A percentile compares a stretch with the other conserved stretches of the same genome.
These are phyloP conservation scores for Athalia cordata DNA, from an alignment of 2,888 invertebrate genomes.

Conservation along the genomic window DNA sequence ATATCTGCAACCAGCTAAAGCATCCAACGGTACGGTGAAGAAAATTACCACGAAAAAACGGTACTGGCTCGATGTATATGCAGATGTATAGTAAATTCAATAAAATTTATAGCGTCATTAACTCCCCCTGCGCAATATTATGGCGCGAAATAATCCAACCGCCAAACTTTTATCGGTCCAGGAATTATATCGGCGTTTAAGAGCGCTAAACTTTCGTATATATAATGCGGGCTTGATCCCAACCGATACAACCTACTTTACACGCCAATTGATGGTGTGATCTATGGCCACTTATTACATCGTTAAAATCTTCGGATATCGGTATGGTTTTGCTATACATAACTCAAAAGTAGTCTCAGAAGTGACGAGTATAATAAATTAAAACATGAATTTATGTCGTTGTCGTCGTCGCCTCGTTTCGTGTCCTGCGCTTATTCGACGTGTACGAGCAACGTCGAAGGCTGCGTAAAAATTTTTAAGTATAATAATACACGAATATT, in stretches of 20 bases:
- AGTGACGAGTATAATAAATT: no score
- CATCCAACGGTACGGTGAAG: slow-evolving; percentile 19
- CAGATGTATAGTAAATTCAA: slow-evolving; percentile 30
- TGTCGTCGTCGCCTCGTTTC: background rate
- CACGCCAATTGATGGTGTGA: background rate
- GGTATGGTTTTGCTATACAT: background rate
- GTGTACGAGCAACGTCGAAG: background rate
- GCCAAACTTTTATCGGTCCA: slow-evolving; percentile 1
- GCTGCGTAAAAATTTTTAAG: background rate
- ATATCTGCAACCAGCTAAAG: slow-evolving; percentile 4
- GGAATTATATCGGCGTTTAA: background rate
- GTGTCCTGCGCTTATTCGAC: background rate
- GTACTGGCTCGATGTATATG: slow-evolving; percentile 29
- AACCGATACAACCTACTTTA: slow-evolving; percentile 18
- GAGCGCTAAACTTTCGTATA: background rate
- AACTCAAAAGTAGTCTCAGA: background rate
- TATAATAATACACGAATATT: background rate
- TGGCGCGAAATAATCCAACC: background rate
- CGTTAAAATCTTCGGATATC: slow-evolving; percentile 21
- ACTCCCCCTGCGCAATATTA: slow-evolving; percentile 1
- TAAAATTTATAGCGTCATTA: slow-evolving; percentile 34
- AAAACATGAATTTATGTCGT: background rate
- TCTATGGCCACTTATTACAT: slow-evolving; percentile 22
- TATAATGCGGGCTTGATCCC: background rate
- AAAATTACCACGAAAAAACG: slow-evolving; percentile 10